Base-by-base conservation (phyloP, 1,140 invertebrate species). In the Eupristina koningsbergeri region DNA sequence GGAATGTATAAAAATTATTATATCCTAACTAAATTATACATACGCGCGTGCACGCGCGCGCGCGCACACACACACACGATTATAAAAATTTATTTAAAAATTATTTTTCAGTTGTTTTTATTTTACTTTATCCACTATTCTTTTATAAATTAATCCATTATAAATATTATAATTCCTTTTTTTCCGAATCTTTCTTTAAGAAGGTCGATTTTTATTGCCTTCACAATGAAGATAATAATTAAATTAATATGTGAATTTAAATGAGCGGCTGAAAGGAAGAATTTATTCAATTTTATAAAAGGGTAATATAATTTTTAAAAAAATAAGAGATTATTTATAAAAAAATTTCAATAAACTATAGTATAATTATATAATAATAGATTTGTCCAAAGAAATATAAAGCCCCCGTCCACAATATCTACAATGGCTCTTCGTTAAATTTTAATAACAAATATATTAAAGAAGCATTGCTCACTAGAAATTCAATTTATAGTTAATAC, bases 1-100 rank as follows among this genome's bases (percentile, higher is more conserved):
- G 81, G 79, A 50, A 85, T 81, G 84, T 85, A 85, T 81, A 85
- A 85, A 84, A 84, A 84, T 84, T 84, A 84, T 84, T 84, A 81
- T 81, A 81, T 6, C 29, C 41, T 39, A 53, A 80, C n/a, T 64
- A 75, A n/a, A 80, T 67, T 80, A 75, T 67, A 64, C 31, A 64
- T 64, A 64, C 45, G 36, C 6, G 64, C 64, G 58, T 73, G 50
- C 76, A 84, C 71, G 8, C 41, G 11, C 41, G 41, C 41, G 11
- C 41, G 11, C 41, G 41, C 41, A 45, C 41, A 45, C 41, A 45
- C 41, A 45, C 41, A 11, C 73, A 39, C 36, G 61, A 81, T 78
- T 71, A 85, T 78, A 85, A 85, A 85, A 78, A 71, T 85, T 73
- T 81, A 77, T 77, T 85, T 81, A 77, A 84, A 85, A 85, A 85